Evolutionary conservation across 2,888 invertebrate genomes (phyloP).

Genomic region (Imbricaverruca yamaguchii): DNA sequence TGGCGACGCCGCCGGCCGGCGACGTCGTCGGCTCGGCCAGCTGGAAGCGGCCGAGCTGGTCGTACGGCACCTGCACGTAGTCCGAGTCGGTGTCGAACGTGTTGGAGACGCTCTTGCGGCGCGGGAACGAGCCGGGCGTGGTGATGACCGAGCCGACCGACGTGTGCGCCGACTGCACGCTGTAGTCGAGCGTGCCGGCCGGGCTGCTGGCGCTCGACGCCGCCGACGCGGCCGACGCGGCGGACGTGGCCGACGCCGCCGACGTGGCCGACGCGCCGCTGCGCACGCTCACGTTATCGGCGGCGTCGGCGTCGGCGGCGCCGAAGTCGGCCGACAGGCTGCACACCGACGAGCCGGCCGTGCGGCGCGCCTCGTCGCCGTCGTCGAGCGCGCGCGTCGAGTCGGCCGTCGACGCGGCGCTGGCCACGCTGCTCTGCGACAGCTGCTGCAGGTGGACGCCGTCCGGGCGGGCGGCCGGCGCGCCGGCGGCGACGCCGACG

Average conservation of each 20-base stretch:
- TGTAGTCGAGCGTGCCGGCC: slow-evolving; percentile 29
- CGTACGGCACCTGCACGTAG: slow-evolving; percentile 62
- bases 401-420: slow-evolving; percentile 10
- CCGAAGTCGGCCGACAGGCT: background rate
- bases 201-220: background rate
- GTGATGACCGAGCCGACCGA: slow-evolving; percentile 17
- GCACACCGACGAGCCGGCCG: background rate
- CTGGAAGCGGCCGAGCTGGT: background rate
- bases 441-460: background rate
- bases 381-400: slow-evolving; percentile 7
- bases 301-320: background rate
- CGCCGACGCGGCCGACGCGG: background rate
- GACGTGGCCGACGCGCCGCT: slow-evolving; percentile 16
- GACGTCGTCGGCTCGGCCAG: background rate
- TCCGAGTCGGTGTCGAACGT: slow-evolving; percentile 83
- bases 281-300: slow-evolving; percentile 1
- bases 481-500: background rate
- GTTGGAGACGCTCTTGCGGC: slow-evolving; percentile 56
- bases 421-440: background rate
- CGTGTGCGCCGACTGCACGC: slow-evolving; percentile 33
- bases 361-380: background rate
- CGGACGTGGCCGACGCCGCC: background rate
- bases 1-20: background rate
- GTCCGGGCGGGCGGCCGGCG: background rate
- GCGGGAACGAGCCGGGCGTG: slow-evolving; percentile 32